Percentiles rank a stretch among this genome's conserved stretches.
These are phyloP conservation scores for Cyrtonyx montezumae DNA, from an alignment of 2,113 vertebrate genomes.

Conservation along the genomic window DNA sequence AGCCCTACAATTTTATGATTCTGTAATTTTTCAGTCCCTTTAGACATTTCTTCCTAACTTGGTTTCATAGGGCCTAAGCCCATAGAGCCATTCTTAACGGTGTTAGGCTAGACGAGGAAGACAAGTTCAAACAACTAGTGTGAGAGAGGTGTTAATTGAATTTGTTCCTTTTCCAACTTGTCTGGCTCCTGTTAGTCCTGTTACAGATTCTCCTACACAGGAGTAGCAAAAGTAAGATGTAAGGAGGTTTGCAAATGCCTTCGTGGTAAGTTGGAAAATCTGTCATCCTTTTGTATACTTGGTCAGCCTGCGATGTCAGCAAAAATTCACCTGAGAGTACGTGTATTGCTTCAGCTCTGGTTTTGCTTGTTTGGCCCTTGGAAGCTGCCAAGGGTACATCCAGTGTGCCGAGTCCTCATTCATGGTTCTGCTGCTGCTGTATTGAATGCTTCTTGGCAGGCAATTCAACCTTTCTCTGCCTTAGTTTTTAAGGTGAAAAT, in stretches of 20 bases:
- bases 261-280: neutral
- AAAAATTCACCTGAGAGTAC: neutral
- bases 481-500: neutral
- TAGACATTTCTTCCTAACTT: neutral
- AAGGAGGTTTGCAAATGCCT: neutral
- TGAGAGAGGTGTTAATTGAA: neutral
- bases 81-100: neutral
- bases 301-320: accelerated
- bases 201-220: neutral
- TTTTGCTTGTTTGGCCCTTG: neutral
- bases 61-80: neutral
- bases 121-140: neutral
- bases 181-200: neutral
- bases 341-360: neutral
- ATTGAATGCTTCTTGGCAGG: neutral
- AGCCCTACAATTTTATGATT: too few relatives aligned
- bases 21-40: neutral
- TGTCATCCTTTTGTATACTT: accelerated
- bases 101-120: neutral
- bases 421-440: neutral
- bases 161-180: neutral
- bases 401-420: neutral
- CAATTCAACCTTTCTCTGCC: neutral
- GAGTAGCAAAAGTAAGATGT: neutral
- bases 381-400: neutral